Evolutionary conservation across 1,140 invertebrate genomes (phyloP).

Genomic region (Patella vulgata): DNA sequence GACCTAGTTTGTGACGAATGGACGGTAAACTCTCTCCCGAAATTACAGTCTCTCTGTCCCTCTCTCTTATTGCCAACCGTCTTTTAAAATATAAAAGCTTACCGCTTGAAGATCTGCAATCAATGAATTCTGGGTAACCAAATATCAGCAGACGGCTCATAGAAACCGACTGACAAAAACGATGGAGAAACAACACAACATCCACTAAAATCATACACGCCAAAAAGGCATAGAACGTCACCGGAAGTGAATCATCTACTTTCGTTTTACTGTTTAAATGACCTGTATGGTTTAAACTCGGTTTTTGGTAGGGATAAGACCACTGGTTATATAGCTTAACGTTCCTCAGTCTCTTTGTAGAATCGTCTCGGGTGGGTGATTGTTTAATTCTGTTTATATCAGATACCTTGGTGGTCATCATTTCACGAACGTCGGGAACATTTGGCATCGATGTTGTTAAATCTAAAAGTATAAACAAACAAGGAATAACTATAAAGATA

Average conservation of each 20-base stretch:
- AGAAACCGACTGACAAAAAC: constrained; percentile 44
- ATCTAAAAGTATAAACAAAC: constrained; percentile 24
- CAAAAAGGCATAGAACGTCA: constrained; percentile 37
- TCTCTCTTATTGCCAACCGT: no score
- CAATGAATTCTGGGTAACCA: constrained; percentile 54
- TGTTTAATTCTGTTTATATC: no score
- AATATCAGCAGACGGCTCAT: constrained; percentile 42
- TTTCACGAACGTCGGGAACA: constrained; percentile 22
- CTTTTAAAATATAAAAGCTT: no score
- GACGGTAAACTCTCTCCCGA: no score
- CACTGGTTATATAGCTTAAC: constrained; percentile 43
- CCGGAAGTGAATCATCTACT: no score
- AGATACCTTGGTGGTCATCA: constrained; percentile 8
- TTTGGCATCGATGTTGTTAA: constrained; percentile 31
- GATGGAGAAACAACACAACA: constrained; percentile 42
- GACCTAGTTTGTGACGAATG: no score
- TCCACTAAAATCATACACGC: constrained; percentile 42
- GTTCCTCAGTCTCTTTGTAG: constrained; percentile 3
- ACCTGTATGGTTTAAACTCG: neutral
- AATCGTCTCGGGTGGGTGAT: no score
- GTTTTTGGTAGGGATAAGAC: constrained; percentile 32
- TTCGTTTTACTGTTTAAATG: neutral
- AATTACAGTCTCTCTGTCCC: no score
- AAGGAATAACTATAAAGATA: no score
- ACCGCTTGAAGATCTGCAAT: constrained; percentile 49